Conservation (phyloP, 2,113 vertebrate species). For the Trematocara marginatum region DNA sequence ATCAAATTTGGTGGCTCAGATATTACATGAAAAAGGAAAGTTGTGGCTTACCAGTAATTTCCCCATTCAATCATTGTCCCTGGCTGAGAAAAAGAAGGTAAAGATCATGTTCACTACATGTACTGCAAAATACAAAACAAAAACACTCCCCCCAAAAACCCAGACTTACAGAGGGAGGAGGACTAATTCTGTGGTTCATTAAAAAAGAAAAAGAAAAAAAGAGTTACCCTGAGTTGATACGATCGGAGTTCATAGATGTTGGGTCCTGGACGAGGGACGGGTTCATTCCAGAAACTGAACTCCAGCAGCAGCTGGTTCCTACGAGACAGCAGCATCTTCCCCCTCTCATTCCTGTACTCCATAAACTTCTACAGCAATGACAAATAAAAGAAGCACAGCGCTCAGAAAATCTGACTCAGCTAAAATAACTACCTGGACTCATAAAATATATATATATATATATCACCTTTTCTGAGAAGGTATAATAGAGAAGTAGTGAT, state of each 20-base stretch:
- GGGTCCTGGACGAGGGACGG: slow-evolving; percentile 82
- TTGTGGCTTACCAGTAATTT: slow-evolving; percentile 88
- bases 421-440: neutral
- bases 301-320: slow-evolving; percentile 92
- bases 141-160: neutral
- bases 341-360: slow-evolving; percentile 84
- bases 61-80: slow-evolving; percentile 99
- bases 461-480: neutral
- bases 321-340: slow-evolving; percentile 92
- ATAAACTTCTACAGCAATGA: slow-evolving; percentile 78
- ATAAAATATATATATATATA: no score
- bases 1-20: neutral
- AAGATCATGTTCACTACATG: neutral
- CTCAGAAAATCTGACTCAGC: neutral
- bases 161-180: neutral
- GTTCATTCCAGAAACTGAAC: slow-evolving; percentile 98
- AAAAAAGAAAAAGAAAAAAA: neutral
- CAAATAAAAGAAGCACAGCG: neutral
- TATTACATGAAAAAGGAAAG: neutral
- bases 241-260: slow-evolving; percentile 96
- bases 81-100: slow-evolving; percentile 73
- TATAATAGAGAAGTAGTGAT: neutral
- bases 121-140: neutral
- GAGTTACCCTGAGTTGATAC: slow-evolving; percentile 87
- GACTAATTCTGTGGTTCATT: neutral